Evolutionary conservation across 2,888 invertebrate species (phyloP).

Genomic region (Chaetogeoica ovagalla): DNA sequence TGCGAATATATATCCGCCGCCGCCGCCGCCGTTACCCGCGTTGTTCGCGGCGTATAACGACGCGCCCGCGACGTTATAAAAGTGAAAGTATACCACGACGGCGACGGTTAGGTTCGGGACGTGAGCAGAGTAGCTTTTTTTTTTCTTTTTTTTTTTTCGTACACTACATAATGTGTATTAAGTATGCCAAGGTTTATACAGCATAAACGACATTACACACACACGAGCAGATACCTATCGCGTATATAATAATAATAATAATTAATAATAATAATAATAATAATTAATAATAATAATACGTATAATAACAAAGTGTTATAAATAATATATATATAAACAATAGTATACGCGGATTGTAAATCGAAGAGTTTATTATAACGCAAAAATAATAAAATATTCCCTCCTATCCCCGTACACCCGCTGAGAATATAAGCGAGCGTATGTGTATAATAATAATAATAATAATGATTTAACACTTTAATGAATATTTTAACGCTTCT

Average conservation of each 20-base stretch:
- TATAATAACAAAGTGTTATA: background rate
- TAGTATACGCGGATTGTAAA: conserved; percentile 11
- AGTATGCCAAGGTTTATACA: conserved; percentile 50
- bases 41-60: conserved; percentile 19
- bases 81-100: conserved; percentile 45
- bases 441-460: too few relatives aligned
- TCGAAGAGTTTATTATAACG: background rate
- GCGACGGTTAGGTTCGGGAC: conserved; percentile 12
- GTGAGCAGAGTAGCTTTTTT: conserved; percentile 45
- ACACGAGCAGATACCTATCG: background rate
- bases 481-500: too few relatives aligned
- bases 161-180: conserved; percentile 20
- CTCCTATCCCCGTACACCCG: too few relatives aligned
- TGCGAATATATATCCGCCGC: too few relatives aligned
- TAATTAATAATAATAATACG: background rate
- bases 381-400: too few relatives aligned
- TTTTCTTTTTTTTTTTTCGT: conserved; percentile 37
- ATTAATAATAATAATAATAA: background rate
- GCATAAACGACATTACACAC: background rate
- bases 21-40: too few relatives aligned
- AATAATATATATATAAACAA: background rate
- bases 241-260: background rate
- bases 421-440: too few relatives aligned
- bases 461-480: too few relatives aligned
- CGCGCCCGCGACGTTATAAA: conserved; percentile 29